Evolutionary conservation across 2,113 vertebrate species (phyloP).

Genomic region (Gallinago paraguaiae): DNA sequence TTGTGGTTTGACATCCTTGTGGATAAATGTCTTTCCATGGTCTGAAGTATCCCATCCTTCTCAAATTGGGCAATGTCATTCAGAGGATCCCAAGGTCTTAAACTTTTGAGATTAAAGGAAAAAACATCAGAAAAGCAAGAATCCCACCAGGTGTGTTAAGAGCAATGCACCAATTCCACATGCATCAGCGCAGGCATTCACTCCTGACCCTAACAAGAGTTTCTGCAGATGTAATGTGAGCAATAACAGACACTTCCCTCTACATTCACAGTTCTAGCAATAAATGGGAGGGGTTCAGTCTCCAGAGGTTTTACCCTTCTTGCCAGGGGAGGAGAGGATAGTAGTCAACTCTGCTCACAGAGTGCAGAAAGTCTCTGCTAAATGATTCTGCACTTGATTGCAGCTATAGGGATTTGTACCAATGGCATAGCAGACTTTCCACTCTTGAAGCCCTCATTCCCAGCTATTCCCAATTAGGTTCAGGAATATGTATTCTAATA

Average conservation of each 20-base stretch:
- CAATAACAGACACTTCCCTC: not conserved
- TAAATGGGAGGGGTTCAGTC: not conserved
- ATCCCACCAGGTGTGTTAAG: not conserved
- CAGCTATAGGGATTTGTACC: not conserved
- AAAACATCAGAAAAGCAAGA: conserved; percentile 10
- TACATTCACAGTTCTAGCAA: not conserved
- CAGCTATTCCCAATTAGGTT: not conserved
- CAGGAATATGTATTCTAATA: not conserved
- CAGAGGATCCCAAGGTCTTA: conserved; percentile 87
- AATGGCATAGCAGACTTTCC: not conserved
- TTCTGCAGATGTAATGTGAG: not conserved
- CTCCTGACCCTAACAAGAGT: not conserved
- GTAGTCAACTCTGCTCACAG: not conserved
- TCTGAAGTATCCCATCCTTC: conserved; percentile 89
- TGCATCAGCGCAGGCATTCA: not conserved
- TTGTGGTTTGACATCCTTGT: conserved; percentile 71
- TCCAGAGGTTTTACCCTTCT: not conserved
- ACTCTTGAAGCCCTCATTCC: not conserved
- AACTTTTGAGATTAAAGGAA: conserved; percentile 71
- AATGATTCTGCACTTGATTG: not conserved
- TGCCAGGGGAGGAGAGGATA: not conserved
- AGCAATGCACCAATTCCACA: not conserved
- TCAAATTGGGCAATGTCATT: conserved; percentile 87
- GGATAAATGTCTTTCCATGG: conserved; percentile 77
- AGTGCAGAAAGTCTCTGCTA: not conserved